phyloP scores from a whole-genome alignment of 2,888 invertebrate species.

The Punctoribates punctum region DNA sequence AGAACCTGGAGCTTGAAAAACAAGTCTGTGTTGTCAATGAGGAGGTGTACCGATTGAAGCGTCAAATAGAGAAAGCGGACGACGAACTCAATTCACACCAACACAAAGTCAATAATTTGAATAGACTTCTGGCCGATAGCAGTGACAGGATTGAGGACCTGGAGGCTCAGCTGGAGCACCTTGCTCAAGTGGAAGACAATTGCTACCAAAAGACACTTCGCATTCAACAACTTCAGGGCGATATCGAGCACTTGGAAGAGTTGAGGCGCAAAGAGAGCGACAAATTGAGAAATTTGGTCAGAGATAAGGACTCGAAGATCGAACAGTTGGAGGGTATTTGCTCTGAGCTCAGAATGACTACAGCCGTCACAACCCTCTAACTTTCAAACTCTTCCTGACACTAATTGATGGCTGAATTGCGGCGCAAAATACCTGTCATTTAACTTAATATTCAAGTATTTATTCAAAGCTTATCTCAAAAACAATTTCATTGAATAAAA shows the following conservation, averaged over 20 bases:
- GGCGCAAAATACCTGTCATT: too few species aligned
- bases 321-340: constrained; percentile 20
- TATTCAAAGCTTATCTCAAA: too few species aligned
- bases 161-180: constrained; percentile 18
- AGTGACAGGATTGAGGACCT: neutral
- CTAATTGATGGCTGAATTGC: too few species aligned
- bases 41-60: neutral
- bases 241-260: constrained; percentile 24
- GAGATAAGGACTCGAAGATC: constrained; percentile 1
- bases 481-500: too few species aligned
- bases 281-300: neutral
- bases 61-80: constrained; percentile 17
- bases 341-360: neutral
- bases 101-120: constrained; percentile 13
- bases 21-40: neutral
- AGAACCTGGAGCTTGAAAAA: neutral
- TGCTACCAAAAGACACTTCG: neutral
- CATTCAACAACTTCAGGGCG: constrained; percentile 10
- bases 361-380: neutral
- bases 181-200: neutral
- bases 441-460: too few species aligned
- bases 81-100: constrained; percentile 29
- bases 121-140: neutral
- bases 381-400: neutral
- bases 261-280: constrained; percentile 22